phyloP scores from a whole-genome alignment of 2,888 invertebrate species.

The Argyra leucocephala region DNA sequence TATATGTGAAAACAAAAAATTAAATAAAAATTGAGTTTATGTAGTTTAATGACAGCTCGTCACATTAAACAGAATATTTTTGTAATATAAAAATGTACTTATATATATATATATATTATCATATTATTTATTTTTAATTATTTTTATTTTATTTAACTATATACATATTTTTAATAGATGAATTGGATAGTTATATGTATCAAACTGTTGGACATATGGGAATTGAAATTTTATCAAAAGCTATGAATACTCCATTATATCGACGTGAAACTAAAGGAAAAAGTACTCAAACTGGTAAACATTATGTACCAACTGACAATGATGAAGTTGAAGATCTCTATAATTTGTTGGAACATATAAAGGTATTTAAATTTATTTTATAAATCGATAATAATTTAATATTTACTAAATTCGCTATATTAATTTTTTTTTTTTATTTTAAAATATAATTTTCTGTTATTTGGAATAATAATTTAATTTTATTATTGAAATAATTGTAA shows the following conservation, averaged over 20 bases:
- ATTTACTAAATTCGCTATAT: no score
- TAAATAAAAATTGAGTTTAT: no score
- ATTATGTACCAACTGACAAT: conserved; percentile 69
- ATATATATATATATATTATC: background rate
- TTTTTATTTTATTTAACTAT: background rate
- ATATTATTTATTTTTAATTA: background rate
- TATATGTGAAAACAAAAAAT: no score
- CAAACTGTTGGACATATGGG: conserved; percentile 98
- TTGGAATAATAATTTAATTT: no score
- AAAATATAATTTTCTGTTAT: no score
- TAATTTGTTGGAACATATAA: conserved; percentile 54
- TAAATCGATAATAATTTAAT: background rate
- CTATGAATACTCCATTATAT: conserved; percentile 87
- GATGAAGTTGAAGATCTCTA: conserved; percentile 98
- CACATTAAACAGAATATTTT: no score
- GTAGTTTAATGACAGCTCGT: no score
- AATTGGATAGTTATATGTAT: conserved; percentile 97
- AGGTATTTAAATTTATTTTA: conserved; percentile 30
- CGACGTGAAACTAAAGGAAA: conserved; percentile 73
- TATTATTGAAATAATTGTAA: no score
- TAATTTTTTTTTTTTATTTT: no score
- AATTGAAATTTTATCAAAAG: conserved; percentile 81
- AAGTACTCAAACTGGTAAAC: conserved; percentile 67
- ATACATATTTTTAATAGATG: conserved; percentile 61
- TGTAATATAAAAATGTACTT: background rate